Percentiles rank a stretch among this genome's conserved stretches.
These are phyloP conservation scores for Natrix natrix DNA, from an alignment of 2,797 vertebrate genomes.

Conservation along the genomic window DNA sequence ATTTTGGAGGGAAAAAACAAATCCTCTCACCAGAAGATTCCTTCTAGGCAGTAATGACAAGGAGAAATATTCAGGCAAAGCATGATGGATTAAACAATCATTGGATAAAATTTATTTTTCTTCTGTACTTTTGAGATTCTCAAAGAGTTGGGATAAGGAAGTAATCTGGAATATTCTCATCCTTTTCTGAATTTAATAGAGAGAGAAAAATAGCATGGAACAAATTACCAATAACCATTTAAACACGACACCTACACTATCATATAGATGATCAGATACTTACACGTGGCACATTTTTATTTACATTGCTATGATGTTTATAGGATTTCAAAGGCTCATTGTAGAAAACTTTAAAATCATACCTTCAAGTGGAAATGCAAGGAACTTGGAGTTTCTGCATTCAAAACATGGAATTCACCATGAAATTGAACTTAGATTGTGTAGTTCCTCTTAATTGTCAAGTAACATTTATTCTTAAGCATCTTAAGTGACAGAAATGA, in stretches of 20 bases:
- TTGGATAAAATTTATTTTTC: neutral
- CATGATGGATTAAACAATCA: neutral
- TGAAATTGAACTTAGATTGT: neutral
- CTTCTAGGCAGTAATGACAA: neutral
- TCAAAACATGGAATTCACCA: neutral
- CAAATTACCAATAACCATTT: neutral
- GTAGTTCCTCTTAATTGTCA: neutral
- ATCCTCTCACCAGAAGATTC: neutral
- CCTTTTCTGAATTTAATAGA: neutral
- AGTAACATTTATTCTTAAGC: neutral
- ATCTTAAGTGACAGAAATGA: neutral
- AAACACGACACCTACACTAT: neutral
- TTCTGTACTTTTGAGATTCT: neutral
- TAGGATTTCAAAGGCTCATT: neutral
- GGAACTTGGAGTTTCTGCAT: neutral
- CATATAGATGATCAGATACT: neutral
- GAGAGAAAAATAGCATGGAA: neutral
- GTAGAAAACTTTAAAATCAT: neutral
- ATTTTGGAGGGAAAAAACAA: neutral
- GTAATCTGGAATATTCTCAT: neutral
- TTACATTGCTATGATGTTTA: neutral
- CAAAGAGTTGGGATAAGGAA: neutral
- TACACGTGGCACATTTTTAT: neutral
- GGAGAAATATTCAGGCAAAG: neutral
- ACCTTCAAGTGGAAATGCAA: neutral